Evolutionary conservation across 1,140 invertebrate genomes (phyloP), one percentile per base, ranked within the genome.

Genomic region (Euura saliciscinereae): DNA sequence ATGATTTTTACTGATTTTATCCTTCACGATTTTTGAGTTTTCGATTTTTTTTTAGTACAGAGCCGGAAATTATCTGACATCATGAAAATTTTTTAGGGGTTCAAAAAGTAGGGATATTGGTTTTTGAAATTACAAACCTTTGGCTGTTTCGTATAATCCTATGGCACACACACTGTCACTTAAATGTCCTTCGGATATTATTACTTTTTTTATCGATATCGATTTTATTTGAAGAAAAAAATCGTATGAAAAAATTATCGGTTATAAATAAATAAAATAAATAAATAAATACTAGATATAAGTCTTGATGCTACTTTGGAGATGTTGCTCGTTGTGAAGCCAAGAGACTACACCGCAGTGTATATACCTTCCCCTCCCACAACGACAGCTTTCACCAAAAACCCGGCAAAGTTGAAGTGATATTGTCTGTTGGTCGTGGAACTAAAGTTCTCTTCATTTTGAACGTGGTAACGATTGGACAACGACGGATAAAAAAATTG

Each of bases 121-220:
- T 28, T 28, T 28, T 28, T 28, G 28, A 28, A 28, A 28, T 28
- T 1, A 28, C 28, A 28, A 28, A 28, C 28, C 28, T 28, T 28
- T 28, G 28, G 28, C 28, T 28, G 28, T 68, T 64, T 72, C 70
- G 75, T 78, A 78, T 84, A 84, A 84, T 84, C 83, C 83, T 77
- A 80, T 83, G 79, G 78, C 83, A 84, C 84, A 84, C 79, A 83
- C 84, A 84, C 84, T 84, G 84, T 81, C 84, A 85, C 84, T 85
- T 59, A 8, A 11, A 59, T 28, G 28, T 28, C 28, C 28, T 28
- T 28, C 28, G 28, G 28, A 28, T 28, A 68, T 71, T 69, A 65
- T 11, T 72, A 74, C 64, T 42, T 75, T 70, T 74, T 70, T 44
- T 42, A 44, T 44, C 65, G 70, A 43, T 11, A 68, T 65, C 66